These are phyloP conservation scores for Pterocles orientalis DNA, from an alignment of 2,113 vertebrate genomes.

Conservation along the genomic window DNA sequence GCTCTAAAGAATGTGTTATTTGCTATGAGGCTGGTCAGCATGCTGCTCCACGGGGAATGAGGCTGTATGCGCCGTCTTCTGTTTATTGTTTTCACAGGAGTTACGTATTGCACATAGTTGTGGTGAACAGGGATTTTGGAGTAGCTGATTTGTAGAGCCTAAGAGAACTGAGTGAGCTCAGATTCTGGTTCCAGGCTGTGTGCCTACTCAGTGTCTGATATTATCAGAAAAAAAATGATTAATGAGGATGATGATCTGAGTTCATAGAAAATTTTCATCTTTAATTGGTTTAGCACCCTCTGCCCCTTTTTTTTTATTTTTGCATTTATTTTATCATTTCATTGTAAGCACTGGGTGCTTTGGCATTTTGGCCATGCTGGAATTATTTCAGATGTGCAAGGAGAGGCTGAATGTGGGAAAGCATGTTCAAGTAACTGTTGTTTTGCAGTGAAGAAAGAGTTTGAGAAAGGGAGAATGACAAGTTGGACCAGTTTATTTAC, in stretches of 20 bases:
- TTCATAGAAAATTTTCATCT: not conserved
- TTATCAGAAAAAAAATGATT: not conserved
- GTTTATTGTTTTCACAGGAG: not conserved
- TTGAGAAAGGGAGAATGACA: not conserved
- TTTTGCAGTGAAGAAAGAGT: not conserved
- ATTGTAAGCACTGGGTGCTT: not conserved
- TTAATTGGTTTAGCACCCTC: not conserved
- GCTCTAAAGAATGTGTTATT: not conserved
- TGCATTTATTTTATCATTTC: not conserved
- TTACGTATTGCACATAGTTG: not conserved
- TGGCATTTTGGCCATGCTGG: not conserved
- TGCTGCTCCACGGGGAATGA: not conserved
- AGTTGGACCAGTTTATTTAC: not conserved
- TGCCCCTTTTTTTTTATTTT: not conserved
- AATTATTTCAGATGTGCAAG: not conserved
- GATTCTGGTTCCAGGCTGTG: not conserved
- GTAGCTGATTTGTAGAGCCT: not conserved
- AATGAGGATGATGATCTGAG: not conserved
- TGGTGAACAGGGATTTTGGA: not conserved
- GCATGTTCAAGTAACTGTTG: not conserved
- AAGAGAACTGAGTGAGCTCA: not conserved
- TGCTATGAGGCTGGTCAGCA: not conserved
- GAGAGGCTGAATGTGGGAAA: not conserved
- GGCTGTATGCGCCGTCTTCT: not conserved
- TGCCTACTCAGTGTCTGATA: not conserved